These are phyloP conservation scores for Chrysolina haemoptera DNA, from an alignment of 2,888 invertebrate genomes.

Conservation along the genomic window DNA sequence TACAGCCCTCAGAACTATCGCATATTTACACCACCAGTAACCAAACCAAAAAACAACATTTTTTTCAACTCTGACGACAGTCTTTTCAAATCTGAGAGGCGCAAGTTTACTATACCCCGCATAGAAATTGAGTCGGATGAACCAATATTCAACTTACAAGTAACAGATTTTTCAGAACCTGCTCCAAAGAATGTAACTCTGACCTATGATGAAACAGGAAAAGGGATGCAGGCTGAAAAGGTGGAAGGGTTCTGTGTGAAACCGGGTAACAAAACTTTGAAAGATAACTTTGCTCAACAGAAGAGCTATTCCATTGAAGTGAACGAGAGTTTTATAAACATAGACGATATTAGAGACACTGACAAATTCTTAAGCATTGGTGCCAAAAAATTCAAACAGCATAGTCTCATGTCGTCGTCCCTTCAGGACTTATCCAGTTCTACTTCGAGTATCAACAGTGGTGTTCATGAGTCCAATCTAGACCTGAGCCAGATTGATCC, in stretches of 20 bases:
- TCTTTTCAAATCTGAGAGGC: conserved; percentile 65
- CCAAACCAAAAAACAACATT: conserved; percentile 65
- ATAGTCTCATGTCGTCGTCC: conserved; percentile 61
- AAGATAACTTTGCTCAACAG: conserved; percentile 61
- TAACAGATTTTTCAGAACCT: conserved; percentile 68
- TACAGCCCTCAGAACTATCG: conserved; percentile 59
- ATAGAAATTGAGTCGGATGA: conserved; percentile 66
- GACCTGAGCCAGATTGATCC: conserved; percentile 66
- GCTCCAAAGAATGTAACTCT: conserved; percentile 69
- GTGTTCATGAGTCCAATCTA: conserved; percentile 66
- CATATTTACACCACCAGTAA: conserved; percentile 66
- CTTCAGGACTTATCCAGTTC: conserved; percentile 68
- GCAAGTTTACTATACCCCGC: conserved; percentile 65
- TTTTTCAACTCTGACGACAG: conserved; percentile 69
- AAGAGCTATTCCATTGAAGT: conserved; percentile 67
- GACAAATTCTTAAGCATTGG: conserved; percentile 64
- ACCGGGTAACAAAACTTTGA: conserved; percentile 55
- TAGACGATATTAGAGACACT: conserved; percentile 58
- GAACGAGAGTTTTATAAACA: conserved; percentile 59
- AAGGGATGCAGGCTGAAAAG: conserved; percentile 60
- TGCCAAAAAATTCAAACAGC: conserved; percentile 59
- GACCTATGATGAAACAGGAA: conserved; percentile 64
- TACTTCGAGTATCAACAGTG: conserved; percentile 67
- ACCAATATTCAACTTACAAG: conserved; percentile 66
- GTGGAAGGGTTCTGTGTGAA: conserved; percentile 54